Evolutionary conservation across 2,113 vertebrate species (phyloP), one percentile per base, ranked within the genome.

Genomic region (Scophthalmus maximus): DNA sequence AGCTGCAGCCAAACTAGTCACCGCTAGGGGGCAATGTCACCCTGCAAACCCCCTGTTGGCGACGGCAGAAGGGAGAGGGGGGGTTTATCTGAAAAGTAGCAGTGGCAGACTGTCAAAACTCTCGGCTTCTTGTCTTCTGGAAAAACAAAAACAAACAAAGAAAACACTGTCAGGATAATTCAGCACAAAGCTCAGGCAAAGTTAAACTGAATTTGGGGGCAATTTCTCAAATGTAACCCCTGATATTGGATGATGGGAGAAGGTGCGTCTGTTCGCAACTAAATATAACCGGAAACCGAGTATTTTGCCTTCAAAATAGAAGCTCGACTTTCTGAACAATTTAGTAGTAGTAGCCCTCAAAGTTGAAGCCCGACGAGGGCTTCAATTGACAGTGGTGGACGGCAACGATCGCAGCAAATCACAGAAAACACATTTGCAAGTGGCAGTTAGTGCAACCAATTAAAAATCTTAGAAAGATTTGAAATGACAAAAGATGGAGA

Each of bases 11-110:
- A 12, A 49, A 23, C 3, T 2, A 11, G 3, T 20, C 44, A 50
- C 74, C 91, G 73, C 87, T 82, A 87, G 88, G 74, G 79, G 90
- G 78, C 75, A 42, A 0, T 60, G 36, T 78, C 40, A 20, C 32
- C n/a, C 10, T 27, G 27, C 42, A 6, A 27, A 57, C 70, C 12
- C 22, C 1, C 5, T 23, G 42, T 4, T 44, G 11, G 6, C 27
- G 65, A 2, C 8, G 1, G 4, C n/a, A n/a, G 36, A 14, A 38
- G 36, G 36, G 14, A 1, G 36, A 38, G 2, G 36, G 36, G 36
- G 14, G 14, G 36, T 4, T 5, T 40, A 40, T 15, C 36, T 40
- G 36, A 40, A 17, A 5, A 40, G n/a, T n/a, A n/a, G n/a, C n/a
- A n/a, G n/a, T 40, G 5, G 14, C 36, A 40, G 17, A 40, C 36